Evolutionary conservation across 2,797 vertebrate genomes (phyloP).

Genomic region (Myiotriccus ornatus): DNA sequence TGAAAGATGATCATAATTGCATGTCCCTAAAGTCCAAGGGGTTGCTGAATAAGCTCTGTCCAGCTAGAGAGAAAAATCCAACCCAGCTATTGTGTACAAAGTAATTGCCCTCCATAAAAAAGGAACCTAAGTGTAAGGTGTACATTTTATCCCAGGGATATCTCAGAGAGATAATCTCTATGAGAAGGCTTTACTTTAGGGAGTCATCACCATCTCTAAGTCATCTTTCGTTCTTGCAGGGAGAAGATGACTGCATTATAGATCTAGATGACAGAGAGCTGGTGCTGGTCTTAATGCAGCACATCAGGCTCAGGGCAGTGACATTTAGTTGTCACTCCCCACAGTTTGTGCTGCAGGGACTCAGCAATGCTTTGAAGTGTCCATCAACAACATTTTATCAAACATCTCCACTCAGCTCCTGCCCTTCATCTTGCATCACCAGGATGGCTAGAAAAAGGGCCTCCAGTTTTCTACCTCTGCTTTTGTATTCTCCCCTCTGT

Average conservation of each 20-base stretch:
- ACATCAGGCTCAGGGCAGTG: neutral
- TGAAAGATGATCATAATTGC: neutral
- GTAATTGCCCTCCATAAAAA: neutral
- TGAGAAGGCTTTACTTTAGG: neutral
- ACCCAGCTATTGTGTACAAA: neutral
- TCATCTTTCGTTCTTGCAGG: neutral
- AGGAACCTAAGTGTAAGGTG: neutral
- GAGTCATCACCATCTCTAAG: neutral
- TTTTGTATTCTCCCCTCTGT: neutral
- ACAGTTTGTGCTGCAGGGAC: neutral
- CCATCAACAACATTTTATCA: neutral
- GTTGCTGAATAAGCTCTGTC: neutral
- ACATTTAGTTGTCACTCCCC: neutral
- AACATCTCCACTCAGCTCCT: neutral
- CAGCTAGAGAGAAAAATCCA: neutral
- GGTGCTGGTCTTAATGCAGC: neutral
- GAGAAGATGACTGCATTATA: neutral
- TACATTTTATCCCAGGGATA: neutral
- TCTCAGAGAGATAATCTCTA: neutral
- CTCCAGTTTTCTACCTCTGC: neutral
- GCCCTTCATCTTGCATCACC: neutral
- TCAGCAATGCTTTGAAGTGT: neutral
- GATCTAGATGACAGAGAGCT: neutral
- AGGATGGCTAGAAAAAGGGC: neutral
- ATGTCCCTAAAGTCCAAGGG: neutral